These are phyloP conservation scores for Sebastes vulpes DNA, from an alignment of 2,797 vertebrate species.

Conservation along the genomic window DNA sequence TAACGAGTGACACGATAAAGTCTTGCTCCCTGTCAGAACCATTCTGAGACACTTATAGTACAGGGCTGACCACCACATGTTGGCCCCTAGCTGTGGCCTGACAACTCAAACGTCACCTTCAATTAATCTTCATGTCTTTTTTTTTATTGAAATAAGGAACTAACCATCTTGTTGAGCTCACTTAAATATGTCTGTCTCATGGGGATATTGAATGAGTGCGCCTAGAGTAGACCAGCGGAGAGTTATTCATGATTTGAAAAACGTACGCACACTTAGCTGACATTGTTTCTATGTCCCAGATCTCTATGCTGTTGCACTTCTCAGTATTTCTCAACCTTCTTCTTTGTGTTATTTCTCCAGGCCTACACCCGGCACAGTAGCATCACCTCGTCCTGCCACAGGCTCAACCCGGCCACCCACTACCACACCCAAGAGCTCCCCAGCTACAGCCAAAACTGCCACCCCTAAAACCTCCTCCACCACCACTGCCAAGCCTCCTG, in stretches of 20 bases:
- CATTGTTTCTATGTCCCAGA: background rate
- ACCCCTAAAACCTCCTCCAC: conserved; percentile 70
- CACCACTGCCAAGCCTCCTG: conserved; percentile 60
- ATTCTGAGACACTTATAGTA: background rate
- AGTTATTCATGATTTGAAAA: background rate
- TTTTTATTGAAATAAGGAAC: background rate
- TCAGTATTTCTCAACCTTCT: background rate
- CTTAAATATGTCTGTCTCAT: background rate
- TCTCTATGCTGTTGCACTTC: background rate
- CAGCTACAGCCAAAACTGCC: conserved; percentile 74
- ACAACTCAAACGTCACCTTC: conserved; percentile 11
- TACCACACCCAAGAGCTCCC: conserved; percentile 66
- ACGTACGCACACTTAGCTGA: background rate
- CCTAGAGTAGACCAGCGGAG: background rate
- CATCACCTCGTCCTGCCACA: conserved; percentile 68
- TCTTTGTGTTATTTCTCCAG: conserved; percentile 54
- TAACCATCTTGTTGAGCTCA: background rate
- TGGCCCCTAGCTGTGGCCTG: conserved; percentile 4
- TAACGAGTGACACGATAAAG: conserved; percentile 18
- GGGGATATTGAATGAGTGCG: background rate
- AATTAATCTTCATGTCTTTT: background rate
- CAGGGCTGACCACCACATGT: background rate
- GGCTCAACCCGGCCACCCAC: conserved; percentile 60
- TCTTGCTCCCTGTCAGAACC: conserved; percentile 17
- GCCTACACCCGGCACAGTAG: conserved; percentile 52